Evolutionary conservation across 2,888 invertebrate species (phyloP), one percentile per base, ranked within the genome.

Genomic region (Myathropa florea): DNA sequence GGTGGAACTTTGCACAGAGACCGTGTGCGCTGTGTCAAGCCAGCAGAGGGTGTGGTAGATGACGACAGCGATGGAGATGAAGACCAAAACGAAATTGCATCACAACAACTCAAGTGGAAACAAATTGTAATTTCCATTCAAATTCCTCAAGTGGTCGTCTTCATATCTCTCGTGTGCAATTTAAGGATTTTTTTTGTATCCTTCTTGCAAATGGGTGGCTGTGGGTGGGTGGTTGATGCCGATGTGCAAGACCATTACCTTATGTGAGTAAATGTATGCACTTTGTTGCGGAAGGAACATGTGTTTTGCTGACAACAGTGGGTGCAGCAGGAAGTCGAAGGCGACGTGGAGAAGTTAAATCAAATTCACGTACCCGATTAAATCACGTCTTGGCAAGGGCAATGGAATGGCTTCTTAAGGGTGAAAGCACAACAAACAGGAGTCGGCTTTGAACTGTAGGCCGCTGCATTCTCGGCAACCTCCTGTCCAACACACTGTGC

Each of bases 51-150:
- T 46, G 30, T 21, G 30, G 39, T 36, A 77, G 59, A 36, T 61
- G 28, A 60, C n/a, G 63, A 71, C 59, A 63, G 24, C 12, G 53
- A 70, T 14, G 57, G 23, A 12, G 30, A 21, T 30, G 33, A 24
- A 21, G 46, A 68, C 14, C 14, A 67, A 57, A 55, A 61, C 30
- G 28, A 70, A 78, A 83, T 73, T 78, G 68, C 72, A 83, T 78
- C 68, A 68, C 39, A 46, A 36, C 67, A 78, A 59, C 67, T 83
- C 78, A 23, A 83, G 78, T 73, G 83, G 59, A 83, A 73, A 72
- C 72, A 83, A 83, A 83, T 83, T 83, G 83, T 83, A 78, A 83
- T 83, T 78, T 83, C 68, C 68, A 78, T 83, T 78, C 78, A 83
- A 83, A 83, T 73, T 68, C 72, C 73, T 83, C 63, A 78, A 83